Evolutionary conservation across 2,113 vertebrate genomes (phyloP), one percentile per base, ranked within the genome.

Genomic region (Manacus vitellinus): DNA sequence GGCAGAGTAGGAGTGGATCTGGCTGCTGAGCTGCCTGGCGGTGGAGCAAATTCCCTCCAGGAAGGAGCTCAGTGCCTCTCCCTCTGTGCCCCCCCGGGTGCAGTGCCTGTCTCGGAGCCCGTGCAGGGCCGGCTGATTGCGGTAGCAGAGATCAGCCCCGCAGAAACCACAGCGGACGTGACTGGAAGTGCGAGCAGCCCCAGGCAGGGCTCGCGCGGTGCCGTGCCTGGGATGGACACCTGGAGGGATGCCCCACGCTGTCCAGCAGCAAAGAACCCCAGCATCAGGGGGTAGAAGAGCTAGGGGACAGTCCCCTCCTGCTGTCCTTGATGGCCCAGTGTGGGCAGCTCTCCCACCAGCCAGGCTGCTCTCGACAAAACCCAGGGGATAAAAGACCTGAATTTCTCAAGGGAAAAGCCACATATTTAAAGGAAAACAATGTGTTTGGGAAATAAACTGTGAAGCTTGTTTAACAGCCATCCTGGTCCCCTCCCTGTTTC

Each of bases 221-320:
- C 25, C 1, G 12, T 17, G 75, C 30, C 0, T 5, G 22, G 56
- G 30, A 59, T 0, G 8, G 43, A n/a, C 2, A 8, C 14, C 35
- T 1, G 1, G 30, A 66, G 24, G 6, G 47, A 58, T 41, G 58
- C 5, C 47, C 43, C 51, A 33, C 0, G 0, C 37, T 3, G 1
- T 25, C 66, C 63, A 1, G 2, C 2, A 10, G 43, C 41, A 70
- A 74, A 85, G 51, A 27, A n/a, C 7, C 25, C 21, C 0, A 0
- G 25, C 46, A 47, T 14, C 55, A 49, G 28, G 0, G 2, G 31
- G 27, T 28, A 35, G 13, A 8, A 55, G 28, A 43, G 16, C 12
- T 2, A 62, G 52, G 54, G 63, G 14, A 37, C 2, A 2, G 39
- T 37, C 72, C 52, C 58, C 37, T 30, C 39, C 79, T 67, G 31